Percentiles rank a stretch among this genome's conserved stretches.
Evolutionary conservation across 1,140 invertebrate species (phyloP).

Genomic region (Halictus rubicundus): DNA sequence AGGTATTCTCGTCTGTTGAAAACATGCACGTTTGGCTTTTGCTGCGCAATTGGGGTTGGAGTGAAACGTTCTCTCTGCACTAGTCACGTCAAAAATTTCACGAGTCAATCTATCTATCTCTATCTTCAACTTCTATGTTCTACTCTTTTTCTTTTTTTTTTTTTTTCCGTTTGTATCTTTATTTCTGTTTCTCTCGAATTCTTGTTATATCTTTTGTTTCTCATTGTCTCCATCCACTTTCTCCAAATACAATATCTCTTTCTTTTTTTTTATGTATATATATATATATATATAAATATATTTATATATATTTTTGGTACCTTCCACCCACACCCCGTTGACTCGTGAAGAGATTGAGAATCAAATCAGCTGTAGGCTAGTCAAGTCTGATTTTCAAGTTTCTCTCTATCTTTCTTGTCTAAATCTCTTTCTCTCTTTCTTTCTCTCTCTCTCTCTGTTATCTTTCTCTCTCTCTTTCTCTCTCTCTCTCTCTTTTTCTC

Average conservation of each 20-base stretch:
- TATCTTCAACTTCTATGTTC: conserved; percentile 7
- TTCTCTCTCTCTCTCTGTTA: conserved; percentile 28
- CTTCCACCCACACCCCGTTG: conserved; percentile 30
- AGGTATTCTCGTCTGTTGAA: conserved; percentile 60
- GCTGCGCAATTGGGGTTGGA: conserved; percentile 68
- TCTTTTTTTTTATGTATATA: too few relatives aligned
- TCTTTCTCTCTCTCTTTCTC: conserved; percentile 37
- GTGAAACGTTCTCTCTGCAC: conserved; percentile 63
- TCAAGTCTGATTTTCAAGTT: conserved; percentile 49
- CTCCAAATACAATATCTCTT: not conserved
- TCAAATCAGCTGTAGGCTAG: conserved; percentile 51
- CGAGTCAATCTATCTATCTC: conserved; percentile 57
- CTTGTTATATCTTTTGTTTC: conserved; percentile 13
- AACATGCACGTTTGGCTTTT: conserved; percentile 75
- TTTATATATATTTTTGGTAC: not conserved
- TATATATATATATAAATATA: not conserved
- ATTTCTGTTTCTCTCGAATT: conserved; percentile 2
- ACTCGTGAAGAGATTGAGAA: conserved; percentile 59
- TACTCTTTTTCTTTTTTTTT: conserved; percentile 24
- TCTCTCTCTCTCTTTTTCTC: conserved; percentile 33
- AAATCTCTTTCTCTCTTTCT: conserved; percentile 16
- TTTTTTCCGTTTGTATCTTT: conserved; percentile 24
- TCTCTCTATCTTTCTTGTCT: conserved; percentile 44
- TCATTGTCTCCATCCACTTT: conserved; percentile 16
- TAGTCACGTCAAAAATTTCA: conserved; percentile 58